Base-by-base conservation (phyloP, 2,113 vertebrate genomes). In the Patagioenas fasciata region DNA sequence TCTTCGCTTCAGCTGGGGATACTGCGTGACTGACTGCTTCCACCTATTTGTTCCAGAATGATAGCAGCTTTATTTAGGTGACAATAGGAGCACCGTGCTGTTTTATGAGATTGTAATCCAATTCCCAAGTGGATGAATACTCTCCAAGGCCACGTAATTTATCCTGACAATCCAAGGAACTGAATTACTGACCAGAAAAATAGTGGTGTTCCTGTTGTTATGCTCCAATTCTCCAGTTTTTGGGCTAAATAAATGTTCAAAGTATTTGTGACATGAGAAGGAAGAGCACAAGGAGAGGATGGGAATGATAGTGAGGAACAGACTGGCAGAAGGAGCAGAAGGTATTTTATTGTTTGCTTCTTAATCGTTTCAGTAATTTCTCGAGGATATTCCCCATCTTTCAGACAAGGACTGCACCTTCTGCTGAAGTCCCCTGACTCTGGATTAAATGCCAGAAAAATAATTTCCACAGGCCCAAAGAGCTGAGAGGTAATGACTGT, bases 81-180 rank as follows among this genome's bases (percentile, higher is more conserved):
- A 91, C 96, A 95, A 97, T 79, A 94, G 85, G 88, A 93, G 80
- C 11, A 5, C 42, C 79, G 82, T 88, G 80, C 72, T 95, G 86
- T 81, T 97, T 97, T 95, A 93, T 91, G 95, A 94, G 75, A 72
- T 19, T 56, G 81, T 96, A 96, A 98, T 97, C 94, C 92, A 94
- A 70, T 88, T 93, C 94, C 89, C 86, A 29, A 83, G 94, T 89
- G 95, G 71, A 64, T 96, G 92, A 91, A 75, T 90, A 74, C 89
- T 95, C 88, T 96, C 83, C 83, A 95, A 88, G 94, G 89, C 85
- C 13, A 0, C 1, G 11, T 65, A 88, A 88, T 91, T 96, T 95
- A 97, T 95, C 85, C 89, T 72, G 70, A 69, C 44, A 20, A 96
- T 89, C 95, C 94, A 93, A 91, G 38, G 38, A 94, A 92, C 70